Evolutionary conservation across 2,797 vertebrate species (phyloP).

Genomic region (Vipera latastei): DNA sequence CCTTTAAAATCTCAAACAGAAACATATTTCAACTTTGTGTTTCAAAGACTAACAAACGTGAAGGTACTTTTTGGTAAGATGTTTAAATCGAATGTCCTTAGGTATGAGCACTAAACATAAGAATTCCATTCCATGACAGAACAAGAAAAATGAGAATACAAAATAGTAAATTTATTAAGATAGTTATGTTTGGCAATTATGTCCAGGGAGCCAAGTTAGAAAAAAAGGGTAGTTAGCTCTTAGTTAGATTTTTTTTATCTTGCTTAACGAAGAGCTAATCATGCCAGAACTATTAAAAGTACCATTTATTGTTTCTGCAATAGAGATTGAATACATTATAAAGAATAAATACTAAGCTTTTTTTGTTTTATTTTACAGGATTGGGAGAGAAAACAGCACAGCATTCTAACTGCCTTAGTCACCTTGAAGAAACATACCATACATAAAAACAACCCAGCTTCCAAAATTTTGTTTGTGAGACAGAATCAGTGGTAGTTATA

Average conservation of each 20-base stretch:
- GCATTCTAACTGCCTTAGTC: neutral
- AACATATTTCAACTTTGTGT: constrained; percentile 13
- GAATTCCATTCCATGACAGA: constrained; percentile 13
- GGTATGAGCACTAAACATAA: constrained; percentile 12
- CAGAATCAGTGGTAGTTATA: neutral
- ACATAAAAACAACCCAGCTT: neutral
- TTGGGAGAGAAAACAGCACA: constrained; percentile 30
- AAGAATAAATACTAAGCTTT: constrained; percentile 41
- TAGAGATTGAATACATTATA: constrained; percentile 35
- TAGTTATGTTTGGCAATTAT: constrained; percentile 45
- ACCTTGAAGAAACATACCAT: constrained; percentile 16
- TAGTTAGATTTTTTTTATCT: constrained; percentile 58
- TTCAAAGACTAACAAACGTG: constrained; percentile 7
- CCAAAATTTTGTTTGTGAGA: neutral
- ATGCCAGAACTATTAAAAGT: constrained; percentile 43
- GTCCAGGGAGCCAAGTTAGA: constrained; percentile 55
- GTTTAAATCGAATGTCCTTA: constrained; percentile 13
- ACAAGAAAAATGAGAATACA: constrained; percentile 27
- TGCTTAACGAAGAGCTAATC: constrained; percentile 56
- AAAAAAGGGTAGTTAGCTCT: constrained; percentile 46
- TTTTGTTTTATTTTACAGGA: constrained; percentile 65
- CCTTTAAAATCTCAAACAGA: neutral
- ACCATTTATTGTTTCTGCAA: constrained; percentile 23
- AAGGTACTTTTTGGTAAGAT: neutral
- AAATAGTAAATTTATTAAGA: constrained; percentile 39